These are phyloP conservation scores for Pachyrhynchus sulphureomaculatus DNA, from an alignment of 1,140 invertebrate species.

Conservation along the genomic window DNA sequence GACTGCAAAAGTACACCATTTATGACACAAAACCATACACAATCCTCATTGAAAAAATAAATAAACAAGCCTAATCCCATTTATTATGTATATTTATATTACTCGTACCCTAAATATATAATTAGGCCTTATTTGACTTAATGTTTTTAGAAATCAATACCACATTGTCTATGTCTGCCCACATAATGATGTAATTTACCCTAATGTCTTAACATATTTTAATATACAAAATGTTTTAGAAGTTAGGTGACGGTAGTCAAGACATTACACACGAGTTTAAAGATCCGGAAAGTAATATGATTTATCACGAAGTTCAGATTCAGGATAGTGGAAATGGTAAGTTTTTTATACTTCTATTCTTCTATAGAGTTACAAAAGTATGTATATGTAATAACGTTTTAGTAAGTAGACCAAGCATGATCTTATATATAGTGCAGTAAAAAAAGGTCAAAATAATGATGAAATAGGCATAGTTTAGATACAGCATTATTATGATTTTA, in stretches of 20 bases:
- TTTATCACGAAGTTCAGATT: not conserved
- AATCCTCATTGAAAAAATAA: too few species aligned
- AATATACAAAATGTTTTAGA: constrained; percentile 13
- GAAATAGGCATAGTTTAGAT: too few species aligned
- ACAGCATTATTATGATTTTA: too few species aligned
- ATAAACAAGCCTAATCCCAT: too few species aligned
- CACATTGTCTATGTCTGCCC: not conserved
- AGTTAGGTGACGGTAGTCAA: not conserved
- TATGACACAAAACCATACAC: too few species aligned
- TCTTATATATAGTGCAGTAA: too few species aligned
- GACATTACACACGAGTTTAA: not conserved
- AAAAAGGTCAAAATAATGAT: too few species aligned
- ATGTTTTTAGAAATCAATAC: constrained; percentile 9
- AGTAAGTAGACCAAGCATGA: too few species aligned
- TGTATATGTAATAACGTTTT: too few species aligned
- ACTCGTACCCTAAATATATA: not conserved
- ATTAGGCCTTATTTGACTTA: not conserved
- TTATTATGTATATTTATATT: constrained; percentile 20
- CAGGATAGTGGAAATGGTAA: not conserved
- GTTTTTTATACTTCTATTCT: not conserved
- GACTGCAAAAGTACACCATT: too few species aligned
- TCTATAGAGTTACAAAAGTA: too few species aligned
- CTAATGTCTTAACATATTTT: constrained; percentile 10
- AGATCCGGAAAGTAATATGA: not conserved
- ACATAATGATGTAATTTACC: constrained; percentile 18